Percentiles rank a stretch among this genome's conserved stretches.
These are phyloP conservation scores for Rhinophrynus dorsalis DNA, from an alignment of 2,797 vertebrate species.

Conservation along the genomic window DNA sequence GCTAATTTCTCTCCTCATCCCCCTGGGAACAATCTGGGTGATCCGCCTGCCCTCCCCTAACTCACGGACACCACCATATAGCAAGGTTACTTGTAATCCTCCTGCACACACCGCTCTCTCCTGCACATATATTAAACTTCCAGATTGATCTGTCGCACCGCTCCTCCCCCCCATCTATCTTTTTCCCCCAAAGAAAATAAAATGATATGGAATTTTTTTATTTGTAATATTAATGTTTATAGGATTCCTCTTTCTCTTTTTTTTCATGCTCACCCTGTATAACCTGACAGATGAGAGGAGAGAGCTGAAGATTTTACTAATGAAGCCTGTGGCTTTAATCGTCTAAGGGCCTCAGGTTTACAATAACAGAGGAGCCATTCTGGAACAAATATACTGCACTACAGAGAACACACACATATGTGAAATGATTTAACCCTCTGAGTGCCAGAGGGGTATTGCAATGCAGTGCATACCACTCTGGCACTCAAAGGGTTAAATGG, in stretches of 20 bases:
- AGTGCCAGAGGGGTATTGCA: too few relatives aligned
- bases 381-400: too few relatives aligned
- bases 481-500: too few relatives aligned
- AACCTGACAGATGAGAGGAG: constrained; percentile 9
- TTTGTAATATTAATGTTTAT: constrained; percentile 41
- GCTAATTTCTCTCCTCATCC: constrained; percentile 41
- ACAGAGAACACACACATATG: too few relatives aligned
- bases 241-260: constrained; percentile 2
- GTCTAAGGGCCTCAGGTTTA: too few relatives aligned
- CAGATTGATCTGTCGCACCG: constrained; percentile 41
- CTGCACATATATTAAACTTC: constrained; percentile 47
- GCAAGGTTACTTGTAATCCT: constrained; percentile 49
- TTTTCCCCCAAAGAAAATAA: constrained; percentile 32
- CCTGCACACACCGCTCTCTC: constrained; percentile 40
- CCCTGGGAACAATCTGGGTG: constrained; percentile 29
- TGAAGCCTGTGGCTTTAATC: not conserved
- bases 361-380: too few relatives aligned
- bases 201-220: constrained; percentile 39
- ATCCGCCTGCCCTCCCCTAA: constrained; percentile 41
- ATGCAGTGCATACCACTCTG: too few relatives aligned
- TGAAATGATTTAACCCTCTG: too few relatives aligned
- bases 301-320: not conserved
- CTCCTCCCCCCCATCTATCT: constrained; percentile 36
- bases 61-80: constrained; percentile 36
- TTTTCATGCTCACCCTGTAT: constrained; percentile 4